Evolutionary conservation across 2,113 vertebrate genomes (phyloP).

Genomic region (Ariopsis seemanni): DNA sequence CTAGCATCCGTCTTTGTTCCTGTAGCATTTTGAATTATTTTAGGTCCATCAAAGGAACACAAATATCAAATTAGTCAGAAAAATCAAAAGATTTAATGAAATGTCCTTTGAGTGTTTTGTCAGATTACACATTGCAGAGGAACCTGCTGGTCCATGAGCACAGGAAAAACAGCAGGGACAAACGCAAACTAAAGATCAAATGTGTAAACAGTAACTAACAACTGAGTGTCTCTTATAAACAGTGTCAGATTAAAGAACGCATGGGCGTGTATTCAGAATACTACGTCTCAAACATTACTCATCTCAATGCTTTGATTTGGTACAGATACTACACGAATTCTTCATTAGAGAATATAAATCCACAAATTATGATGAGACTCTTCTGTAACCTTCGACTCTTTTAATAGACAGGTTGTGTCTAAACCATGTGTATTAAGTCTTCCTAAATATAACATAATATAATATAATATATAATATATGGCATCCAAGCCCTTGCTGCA

Average conservation of each 20-base stretch:
- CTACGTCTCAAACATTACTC: background rate
- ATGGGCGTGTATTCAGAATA: background rate
- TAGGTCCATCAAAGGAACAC: background rate
- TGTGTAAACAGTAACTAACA: slow-evolving; percentile 24
- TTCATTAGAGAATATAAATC: background rate
- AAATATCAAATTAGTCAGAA: background rate
- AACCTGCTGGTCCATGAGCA: slow-evolving; percentile 6
- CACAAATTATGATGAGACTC: no score
- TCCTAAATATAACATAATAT: background rate
- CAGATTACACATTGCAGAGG: slow-evolving; percentile 6
- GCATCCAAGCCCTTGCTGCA: background rate
- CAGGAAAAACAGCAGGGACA: background rate
- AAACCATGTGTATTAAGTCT: slow-evolving; percentile 8
- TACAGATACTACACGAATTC: background rate
- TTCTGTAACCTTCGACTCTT: background rate
- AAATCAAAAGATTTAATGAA: slow-evolving; percentile 45
- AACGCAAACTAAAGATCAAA: slow-evolving; percentile 1
- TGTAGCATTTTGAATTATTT: background rate
- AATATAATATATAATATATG: no score
- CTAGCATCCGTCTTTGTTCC: background rate
- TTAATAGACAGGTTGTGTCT: background rate
- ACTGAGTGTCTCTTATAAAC: background rate
- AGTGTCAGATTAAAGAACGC: background rate
- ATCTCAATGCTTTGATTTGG: background rate
- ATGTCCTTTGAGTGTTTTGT: slow-evolving; percentile 5